phyloP scores from a whole-genome alignment of 2,797 vertebrate species.

The Valencia hispanica region DNA sequence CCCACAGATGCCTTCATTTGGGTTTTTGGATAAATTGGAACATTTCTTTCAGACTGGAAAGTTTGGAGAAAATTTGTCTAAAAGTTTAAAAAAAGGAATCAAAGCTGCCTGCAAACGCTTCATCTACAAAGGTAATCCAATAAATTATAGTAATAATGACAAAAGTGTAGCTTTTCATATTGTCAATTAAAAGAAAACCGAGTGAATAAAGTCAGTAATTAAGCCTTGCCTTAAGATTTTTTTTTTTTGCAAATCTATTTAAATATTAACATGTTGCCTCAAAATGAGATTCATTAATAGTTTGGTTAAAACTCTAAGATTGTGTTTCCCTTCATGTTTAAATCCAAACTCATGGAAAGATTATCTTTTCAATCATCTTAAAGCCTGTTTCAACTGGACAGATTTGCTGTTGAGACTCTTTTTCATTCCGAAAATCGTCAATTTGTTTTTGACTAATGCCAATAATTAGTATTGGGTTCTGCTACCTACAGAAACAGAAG shows the following conservation, averaged over 20 bases:
- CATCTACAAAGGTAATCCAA: constrained; percentile 53
- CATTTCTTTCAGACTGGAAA: not conserved
- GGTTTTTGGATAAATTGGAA: constrained; percentile 30
- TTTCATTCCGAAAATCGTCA: too few species aligned
- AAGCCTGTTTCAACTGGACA: too few species aligned
- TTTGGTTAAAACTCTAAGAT: not conserved
- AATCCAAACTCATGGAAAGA: not conserved
- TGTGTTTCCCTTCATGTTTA: not conserved
- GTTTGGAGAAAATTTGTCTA: constrained; percentile 42
- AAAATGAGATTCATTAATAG: not conserved
- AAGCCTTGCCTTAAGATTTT: not conserved
- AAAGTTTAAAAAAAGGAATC: constrained; percentile 30
- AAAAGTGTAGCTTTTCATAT: not conserved
- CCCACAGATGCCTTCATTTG: constrained; percentile 64
- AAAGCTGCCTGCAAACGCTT: constrained; percentile 56
- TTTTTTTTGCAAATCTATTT: not conserved
- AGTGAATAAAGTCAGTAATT: not conserved
- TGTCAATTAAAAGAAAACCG: not conserved
- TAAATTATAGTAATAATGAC: not conserved
- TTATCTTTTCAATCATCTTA: not conserved
- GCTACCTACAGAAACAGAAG: not conserved
- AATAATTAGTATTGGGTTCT: too few species aligned
- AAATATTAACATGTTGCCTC: not conserved
- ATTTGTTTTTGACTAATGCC: too few species aligned
- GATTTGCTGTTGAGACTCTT: too few species aligned